phyloP scores from a whole-genome alignment of 2,797 vertebrate species.

The Poecilia wingei region DNA sequence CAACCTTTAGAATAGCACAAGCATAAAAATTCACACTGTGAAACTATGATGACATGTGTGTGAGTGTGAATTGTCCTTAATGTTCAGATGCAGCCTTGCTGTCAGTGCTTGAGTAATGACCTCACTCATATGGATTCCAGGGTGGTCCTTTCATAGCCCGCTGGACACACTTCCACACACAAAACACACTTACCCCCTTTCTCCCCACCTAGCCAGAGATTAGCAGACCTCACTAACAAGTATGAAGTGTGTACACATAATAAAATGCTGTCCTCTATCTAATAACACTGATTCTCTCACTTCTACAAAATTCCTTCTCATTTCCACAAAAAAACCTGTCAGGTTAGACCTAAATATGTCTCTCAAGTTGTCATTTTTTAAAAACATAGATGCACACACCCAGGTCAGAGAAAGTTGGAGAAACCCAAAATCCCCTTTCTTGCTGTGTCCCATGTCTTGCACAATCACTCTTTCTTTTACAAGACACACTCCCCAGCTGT shows the following conservation, averaged over 20 bases:
- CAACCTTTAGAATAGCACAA: neutral
- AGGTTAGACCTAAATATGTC: constrained; percentile 34
- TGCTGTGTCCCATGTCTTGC: constrained; percentile 25
- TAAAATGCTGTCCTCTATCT: constrained; percentile 60
- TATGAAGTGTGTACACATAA: constrained; percentile 55
- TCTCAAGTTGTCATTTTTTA: constrained; percentile 30
- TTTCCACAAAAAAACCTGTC: constrained; percentile 10
- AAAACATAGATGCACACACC: constrained; percentile 28
- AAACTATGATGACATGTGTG: neutral
- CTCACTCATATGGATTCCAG: constrained; percentile 65
- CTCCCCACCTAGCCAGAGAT: constrained; percentile 37
- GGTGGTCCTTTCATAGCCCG: constrained; percentile 68
- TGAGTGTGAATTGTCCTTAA: constrained; percentile 29
- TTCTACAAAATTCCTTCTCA: neutral
- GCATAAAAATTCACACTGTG: neutral
- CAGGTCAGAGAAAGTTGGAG: constrained; percentile 28
- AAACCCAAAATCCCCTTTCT: constrained; percentile 49
- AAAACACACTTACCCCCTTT: constrained; percentile 32
- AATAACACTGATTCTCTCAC: constrained; percentile 20
- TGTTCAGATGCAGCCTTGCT: constrained; percentile 33
- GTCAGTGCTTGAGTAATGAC: constrained; percentile 62
- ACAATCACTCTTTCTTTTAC: constrained; percentile 41
- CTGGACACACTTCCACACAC: constrained; percentile 35
- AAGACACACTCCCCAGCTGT: constrained; percentile 27
- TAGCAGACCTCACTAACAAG: constrained; percentile 66